Base-by-base conservation (phyloP, 2,888 invertebrate species). In the Papilio gigon region DNA sequence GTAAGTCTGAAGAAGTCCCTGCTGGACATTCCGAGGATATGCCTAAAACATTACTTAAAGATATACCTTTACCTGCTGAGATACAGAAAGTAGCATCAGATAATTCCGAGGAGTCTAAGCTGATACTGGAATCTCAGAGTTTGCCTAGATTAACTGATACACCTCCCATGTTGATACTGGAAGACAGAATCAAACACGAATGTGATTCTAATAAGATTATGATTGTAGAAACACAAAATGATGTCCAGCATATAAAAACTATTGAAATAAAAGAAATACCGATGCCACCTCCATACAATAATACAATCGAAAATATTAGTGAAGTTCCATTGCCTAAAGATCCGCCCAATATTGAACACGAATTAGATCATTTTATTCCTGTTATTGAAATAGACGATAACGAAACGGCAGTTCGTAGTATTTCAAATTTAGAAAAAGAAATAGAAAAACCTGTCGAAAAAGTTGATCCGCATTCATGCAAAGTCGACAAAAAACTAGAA, bases 381-480 rank as follows among this genome's bases (percentile, higher is more conserved):
- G 94, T 94, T 0, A 95, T 95, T 79, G 94, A 70, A 94, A 73
- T 72, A 64, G 84, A 86, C 69, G 93, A 95, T n/a, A 94, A 96
- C 84, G 96, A 97, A 83, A 95, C 95, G 74, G 96, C 96, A 0
- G 95, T 97, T 3, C 95, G 96, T 78, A 96, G 96, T 69, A 96
- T 97, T 74, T 95, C 95, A 0, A 95, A 94, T 68, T 78, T 92
- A 53, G 90, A 92, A 37, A 81, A 81, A 65, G 79, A 81, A 42
- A 65, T 72, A 30, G 87, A 85, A 17, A 85, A 84, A 77, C 72
- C 70, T 53, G 67, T 89, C 83, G 78, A 85, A 82, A 67, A 85
- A 88, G 70, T 76, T n/a, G 89, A 89, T 64, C 68, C 77, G 14
- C 77, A 79, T 66, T 44, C 79, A 27, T 72, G 78, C 12, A 93